These are phyloP conservation scores for Galerucella pusilla DNA, from an alignment of 2,888 invertebrate genomes.

Conservation along the genomic window DNA sequence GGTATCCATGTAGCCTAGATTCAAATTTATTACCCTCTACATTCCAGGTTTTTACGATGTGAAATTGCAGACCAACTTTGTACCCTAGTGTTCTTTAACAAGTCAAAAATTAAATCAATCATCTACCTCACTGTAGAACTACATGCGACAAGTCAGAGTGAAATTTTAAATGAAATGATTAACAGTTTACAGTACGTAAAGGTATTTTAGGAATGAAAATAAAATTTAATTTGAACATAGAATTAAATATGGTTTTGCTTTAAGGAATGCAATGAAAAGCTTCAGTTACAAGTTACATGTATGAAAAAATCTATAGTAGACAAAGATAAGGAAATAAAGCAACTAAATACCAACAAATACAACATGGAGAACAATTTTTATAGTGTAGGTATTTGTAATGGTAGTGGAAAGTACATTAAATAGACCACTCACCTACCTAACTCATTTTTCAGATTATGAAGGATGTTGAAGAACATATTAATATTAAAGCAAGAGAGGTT, in stretches of 20 bases:
- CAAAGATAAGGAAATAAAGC: constrained; percentile 53
- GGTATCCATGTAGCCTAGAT: constrained; percentile 19
- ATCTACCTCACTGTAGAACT: constrained; percentile 61
- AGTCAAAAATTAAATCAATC: constrained; percentile 60
- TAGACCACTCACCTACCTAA: neutral
- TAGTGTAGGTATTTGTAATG: constrained; percentile 15
- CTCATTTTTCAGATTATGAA: constrained; percentile 40
- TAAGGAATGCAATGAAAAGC: constrained; percentile 45
- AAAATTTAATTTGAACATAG: neutral
- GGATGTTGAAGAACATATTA: constrained; percentile 36
- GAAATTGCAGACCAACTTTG: constrained; percentile 53
- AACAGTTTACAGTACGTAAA: constrained; percentile 55
- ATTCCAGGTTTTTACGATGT: constrained; percentile 58
- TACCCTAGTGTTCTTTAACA: constrained; percentile 60
- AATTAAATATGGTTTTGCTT: constrained; percentile 20
- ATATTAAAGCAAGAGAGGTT: constrained; percentile 35
- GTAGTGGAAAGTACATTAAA: neutral
- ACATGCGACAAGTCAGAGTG: constrained; percentile 58
- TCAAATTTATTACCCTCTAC: constrained; percentile 3
- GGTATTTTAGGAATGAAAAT: constrained; percentile 40
- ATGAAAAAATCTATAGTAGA: constrained; percentile 51
- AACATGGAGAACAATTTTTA: constrained; percentile 50
- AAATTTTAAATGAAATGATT: constrained; percentile 61
- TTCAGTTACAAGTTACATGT: constrained; percentile 53
- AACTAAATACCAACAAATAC: constrained; percentile 44